Evolutionary conservation across 2,113 vertebrate species (phyloP).

Genomic region (Lepidothrix coronata): DNA sequence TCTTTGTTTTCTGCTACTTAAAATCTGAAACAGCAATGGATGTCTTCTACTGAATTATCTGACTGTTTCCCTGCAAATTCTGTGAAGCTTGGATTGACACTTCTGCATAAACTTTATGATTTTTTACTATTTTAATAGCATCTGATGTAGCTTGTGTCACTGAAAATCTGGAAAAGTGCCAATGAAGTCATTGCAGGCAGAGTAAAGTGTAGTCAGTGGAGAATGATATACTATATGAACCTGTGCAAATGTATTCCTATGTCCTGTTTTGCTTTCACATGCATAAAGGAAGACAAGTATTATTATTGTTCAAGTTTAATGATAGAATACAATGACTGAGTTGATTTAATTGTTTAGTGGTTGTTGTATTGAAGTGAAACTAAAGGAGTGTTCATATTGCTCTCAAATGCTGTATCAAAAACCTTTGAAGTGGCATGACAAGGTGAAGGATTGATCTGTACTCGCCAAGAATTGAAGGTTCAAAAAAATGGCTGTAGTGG

Average conservation of each 20-base stretch:
- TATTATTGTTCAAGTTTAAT: neutral
- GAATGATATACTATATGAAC: neutral
- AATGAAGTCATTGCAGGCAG: neutral
- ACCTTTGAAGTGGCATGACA: neutral
- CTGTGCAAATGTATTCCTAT: neutral
- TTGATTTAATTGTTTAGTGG: neutral
- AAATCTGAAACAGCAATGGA: neutral
- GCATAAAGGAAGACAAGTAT: neutral
- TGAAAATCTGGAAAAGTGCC: neutral
- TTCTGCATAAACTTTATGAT: neutral
- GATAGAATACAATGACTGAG: neutral
- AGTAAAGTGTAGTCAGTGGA: neutral
- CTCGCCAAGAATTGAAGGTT: neutral
- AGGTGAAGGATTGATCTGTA: neutral
- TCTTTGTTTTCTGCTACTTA: neutral
- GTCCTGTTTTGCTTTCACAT: neutral
- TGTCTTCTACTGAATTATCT: neutral
- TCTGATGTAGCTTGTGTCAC: neutral
- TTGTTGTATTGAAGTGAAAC: neutral
- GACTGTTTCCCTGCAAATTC: neutral
- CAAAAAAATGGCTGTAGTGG: neutral
- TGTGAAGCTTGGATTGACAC: neutral
- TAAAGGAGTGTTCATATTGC: neutral
- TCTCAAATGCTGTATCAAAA: neutral
- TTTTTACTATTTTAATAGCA: neutral